Conservation (phyloP, 1,140 invertebrate genomes). For the Amyelois transitella region DNA sequence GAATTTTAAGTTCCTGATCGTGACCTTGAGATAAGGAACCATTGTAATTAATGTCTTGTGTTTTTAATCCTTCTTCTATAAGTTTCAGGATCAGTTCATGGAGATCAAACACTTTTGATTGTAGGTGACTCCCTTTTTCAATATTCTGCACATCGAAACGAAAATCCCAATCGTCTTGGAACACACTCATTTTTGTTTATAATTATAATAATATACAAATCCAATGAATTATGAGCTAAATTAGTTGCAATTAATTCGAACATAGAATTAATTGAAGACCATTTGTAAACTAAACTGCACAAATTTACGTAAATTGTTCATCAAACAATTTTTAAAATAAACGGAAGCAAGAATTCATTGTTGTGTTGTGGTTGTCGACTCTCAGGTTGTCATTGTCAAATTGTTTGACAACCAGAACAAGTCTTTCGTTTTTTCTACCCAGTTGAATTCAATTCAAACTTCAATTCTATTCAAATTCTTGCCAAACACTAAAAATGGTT, state of each 20-base stretch:
- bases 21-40: conserved; percentile 21
- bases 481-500: too few species aligned
- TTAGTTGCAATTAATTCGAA: too few species aligned
- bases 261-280: too few species aligned
- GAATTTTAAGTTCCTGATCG: conserved; percentile 41
- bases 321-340: background rate
- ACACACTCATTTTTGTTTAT: conserved; percentile 40
- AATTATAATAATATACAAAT: too few species aligned
- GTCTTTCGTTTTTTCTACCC: too few species aligned
- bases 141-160: conserved; percentile 23
- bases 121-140: conserved; percentile 28
- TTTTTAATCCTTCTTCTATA: conserved; percentile 33
- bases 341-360: background rate
- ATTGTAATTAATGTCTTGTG: conserved; percentile 18
- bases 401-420: too few species aligned
- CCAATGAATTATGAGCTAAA: too few species aligned
- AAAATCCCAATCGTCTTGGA: conserved; percentile 41
- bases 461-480: too few species aligned
- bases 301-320: background rate
- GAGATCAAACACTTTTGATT: conserved; percentile 24
- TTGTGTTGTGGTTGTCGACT: too few species aligned
- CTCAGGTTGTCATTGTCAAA: too few species aligned
- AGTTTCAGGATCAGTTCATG: conserved; percentile 27
- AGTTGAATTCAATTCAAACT: too few species aligned
- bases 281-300: too few species aligned